A percentile compares a stretch with the other conserved stretches of the same genome.
Evolutionary conservation across 53 echinoderm and acorn worm species (phyloP).

Genomic region (Apostichopus leukothele): DNA sequence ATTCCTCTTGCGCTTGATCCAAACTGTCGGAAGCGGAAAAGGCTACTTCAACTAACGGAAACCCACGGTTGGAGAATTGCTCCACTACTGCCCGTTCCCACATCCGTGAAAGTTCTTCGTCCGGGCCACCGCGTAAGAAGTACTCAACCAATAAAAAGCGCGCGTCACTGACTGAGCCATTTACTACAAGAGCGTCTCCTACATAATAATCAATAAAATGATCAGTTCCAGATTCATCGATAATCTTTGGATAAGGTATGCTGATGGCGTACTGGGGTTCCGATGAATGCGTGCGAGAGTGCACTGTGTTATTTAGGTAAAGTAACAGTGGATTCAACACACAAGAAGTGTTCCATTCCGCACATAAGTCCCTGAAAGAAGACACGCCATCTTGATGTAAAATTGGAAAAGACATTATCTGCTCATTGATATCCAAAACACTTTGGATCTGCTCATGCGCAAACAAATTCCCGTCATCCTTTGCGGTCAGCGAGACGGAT

Average conservation of each 20-base stretch:
- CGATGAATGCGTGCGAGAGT: neutral
- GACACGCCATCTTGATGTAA: neutral
- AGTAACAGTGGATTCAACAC: slow-evolving; percentile 48
- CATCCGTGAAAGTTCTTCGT: slow-evolving; percentile 38
- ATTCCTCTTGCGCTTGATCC: slow-evolving; percentile 54
- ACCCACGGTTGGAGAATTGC: neutral
- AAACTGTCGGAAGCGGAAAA: slow-evolving; percentile 53
- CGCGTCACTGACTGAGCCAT: neutral
- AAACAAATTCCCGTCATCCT: slow-evolving; percentile 54
- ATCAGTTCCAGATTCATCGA: neutral
- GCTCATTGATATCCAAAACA: slow-evolving; percentile 45
- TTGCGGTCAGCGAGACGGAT: slow-evolving; percentile 44
- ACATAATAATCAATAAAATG: neutral
- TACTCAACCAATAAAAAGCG: neutral
- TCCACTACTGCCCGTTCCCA: neutral
- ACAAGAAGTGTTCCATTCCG: slow-evolving; percentile 45
- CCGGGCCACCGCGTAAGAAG: slow-evolving; percentile 45
- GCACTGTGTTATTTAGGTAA: neutral
- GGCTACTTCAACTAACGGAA: slow-evolving; percentile 41
- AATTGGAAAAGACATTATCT: neutral
- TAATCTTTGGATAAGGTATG: neutral
- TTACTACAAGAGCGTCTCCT: neutral
- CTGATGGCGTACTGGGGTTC: neutral
- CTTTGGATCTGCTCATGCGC: slow-evolving; percentile 48
- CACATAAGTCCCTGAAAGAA: slow-evolving; percentile 9